A percentile compares a stretch with the other conserved stretches of the same genome.
Evolutionary conservation across 2,797 vertebrate genomes (phyloP).

Genomic region (Pogoniulus pusillus): DNA sequence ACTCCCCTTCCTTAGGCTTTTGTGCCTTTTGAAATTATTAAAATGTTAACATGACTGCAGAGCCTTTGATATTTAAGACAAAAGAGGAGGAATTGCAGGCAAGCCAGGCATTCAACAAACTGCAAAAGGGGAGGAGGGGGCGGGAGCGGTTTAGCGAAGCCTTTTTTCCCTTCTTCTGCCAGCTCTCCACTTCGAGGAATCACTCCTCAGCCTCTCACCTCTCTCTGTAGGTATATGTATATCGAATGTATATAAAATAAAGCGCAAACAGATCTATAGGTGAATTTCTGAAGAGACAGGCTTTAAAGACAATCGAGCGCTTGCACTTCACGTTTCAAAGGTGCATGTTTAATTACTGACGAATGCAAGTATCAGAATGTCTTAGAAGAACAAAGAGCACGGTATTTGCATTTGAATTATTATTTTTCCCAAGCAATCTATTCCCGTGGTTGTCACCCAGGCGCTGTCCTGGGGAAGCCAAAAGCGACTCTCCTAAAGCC

Average conservation of each 20-base stretch:
- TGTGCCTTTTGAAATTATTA: constrained; percentile 92
- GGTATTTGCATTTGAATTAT: constrained; percentile 71
- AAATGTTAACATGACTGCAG: constrained; percentile 93
- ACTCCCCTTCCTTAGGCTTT: constrained; percentile 83
- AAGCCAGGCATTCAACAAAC: constrained; percentile 81
- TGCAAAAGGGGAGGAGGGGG: constrained; percentile 78
- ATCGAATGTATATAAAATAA: constrained; percentile 4
- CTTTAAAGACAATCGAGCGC: constrained; percentile 65
- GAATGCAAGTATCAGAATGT: constrained; percentile 55
- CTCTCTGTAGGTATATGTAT: constrained; percentile 9
- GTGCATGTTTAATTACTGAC: constrained; percentile 72
- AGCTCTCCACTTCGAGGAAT: constrained; percentile 78
- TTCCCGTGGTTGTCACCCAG: constrained; percentile 46
- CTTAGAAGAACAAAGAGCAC: constrained; percentile 73
- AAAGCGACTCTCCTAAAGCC: background rate
- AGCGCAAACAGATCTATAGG: background rate
- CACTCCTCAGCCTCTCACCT: constrained; percentile 44
- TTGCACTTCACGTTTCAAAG: constrained; percentile 73
- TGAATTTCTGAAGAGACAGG: background rate
- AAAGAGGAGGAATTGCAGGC: constrained; percentile 87
- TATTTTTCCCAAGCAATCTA: constrained; percentile 68
- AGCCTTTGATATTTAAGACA: constrained; percentile 99
- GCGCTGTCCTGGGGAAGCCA: background rate
- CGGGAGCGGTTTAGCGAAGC: constrained; percentile 78
- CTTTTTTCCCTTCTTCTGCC: constrained; percentile 83